Evolutionary conservation across 2,113 vertebrate species (phyloP).

Genomic region (Lophura nycthemera): DNA sequence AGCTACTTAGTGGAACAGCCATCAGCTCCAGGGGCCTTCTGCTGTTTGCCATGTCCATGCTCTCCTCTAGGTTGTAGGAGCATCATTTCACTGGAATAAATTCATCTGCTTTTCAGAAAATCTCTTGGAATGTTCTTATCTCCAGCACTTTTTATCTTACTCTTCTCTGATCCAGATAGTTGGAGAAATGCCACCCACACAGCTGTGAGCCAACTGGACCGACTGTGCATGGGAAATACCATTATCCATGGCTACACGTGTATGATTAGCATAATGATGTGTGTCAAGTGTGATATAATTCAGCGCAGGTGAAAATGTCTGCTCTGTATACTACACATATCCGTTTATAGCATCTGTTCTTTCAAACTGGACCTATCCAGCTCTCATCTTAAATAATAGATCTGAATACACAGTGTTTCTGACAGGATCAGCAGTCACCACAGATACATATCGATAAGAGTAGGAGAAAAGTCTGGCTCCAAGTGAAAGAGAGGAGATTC

Average conservation of each 20-base stretch:
- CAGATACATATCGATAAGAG: background rate
- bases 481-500: background rate
- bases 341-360: background rate
- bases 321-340: background rate
- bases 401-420: background rate
- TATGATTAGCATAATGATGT: background rate
- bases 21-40: background rate
- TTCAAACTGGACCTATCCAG: background rate
- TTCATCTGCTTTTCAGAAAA: background rate
- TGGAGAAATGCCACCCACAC: rapidly evolving
- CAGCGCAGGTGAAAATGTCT: background rate
- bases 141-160: background rate
- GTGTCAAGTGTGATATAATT: background rate
- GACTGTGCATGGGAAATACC: background rate
- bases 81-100: background rate
- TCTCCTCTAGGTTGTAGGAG: background rate
- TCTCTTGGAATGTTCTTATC: background rate
- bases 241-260: rapidly evolving
- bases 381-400: background rate
- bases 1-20: background rate
- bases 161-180: background rate
- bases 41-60: background rate
- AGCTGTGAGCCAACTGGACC: background rate
- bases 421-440: background rate
- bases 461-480: background rate